These are phyloP conservation scores for Pachyramphus minor DNA, from an alignment of 2,113 vertebrate species.

Conservation along the genomic window DNA sequence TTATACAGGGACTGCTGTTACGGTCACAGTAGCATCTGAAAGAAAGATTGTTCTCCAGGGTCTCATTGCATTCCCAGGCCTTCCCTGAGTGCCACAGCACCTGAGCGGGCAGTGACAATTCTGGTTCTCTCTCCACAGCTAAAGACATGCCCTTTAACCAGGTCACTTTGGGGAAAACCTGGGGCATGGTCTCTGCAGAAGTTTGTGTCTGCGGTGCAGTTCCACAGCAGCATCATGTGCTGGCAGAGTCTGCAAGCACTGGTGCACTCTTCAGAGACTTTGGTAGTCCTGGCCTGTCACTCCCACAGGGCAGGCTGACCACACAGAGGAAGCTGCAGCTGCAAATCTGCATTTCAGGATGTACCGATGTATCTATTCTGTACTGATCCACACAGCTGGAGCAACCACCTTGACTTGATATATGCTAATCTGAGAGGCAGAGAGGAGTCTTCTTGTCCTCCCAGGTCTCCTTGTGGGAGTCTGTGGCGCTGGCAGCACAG, in stretches of 20 bases:
- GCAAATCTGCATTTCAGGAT: background rate
- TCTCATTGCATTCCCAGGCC: background rate
- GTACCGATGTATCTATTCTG: background rate
- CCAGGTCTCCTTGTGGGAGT: background rate
- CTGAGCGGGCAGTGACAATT: background rate
- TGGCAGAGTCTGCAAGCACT: fast-evolving
- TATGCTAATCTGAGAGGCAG: background rate
- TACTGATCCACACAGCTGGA: background rate
- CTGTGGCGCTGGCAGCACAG: background rate
- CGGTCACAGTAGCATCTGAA: background rate
- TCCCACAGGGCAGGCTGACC: fast-evolving
- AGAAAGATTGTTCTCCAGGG: background rate
- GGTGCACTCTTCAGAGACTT: fast-evolving
- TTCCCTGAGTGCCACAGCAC: background rate
- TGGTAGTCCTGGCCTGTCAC: background rate
- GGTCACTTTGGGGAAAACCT: background rate
- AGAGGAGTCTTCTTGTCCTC: background rate
- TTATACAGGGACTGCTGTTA: background rate
- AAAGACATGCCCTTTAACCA: background rate
- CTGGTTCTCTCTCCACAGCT: background rate
- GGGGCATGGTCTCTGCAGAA: background rate
- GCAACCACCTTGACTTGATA: background rate
- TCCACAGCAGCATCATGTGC: background rate
- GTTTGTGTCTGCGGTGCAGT: background rate
- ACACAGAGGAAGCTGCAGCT: background rate